These are phyloP conservation scores for Drosophila pseudotalamancana DNA, from an alignment of 2,888 invertebrate genomes.

Conservation along the genomic window DNA sequence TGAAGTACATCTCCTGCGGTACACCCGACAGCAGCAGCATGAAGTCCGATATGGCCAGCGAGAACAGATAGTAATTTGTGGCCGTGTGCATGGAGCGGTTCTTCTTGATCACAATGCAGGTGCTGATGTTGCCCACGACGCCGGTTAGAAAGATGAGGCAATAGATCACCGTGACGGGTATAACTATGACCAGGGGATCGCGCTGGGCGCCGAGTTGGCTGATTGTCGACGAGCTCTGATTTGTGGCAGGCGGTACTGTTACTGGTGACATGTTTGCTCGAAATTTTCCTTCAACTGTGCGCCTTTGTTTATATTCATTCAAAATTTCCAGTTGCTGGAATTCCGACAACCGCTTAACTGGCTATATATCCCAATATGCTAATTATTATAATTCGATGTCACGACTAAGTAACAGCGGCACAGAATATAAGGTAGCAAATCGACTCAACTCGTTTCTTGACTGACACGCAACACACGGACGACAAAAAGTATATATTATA, in stretches of 20 bases:
- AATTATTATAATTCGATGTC: constrained; percentile 78
- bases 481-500: too few species aligned
- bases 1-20: constrained; percentile 92
- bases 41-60: constrained; percentile 93
- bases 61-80: constrained; percentile 93
- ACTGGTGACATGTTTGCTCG: constrained; percentile 27
- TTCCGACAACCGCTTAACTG: constrained; percentile 49
- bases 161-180: constrained; percentile 91
- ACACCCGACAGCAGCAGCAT: constrained; percentile 88
- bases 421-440: constrained; percentile 16
- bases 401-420: constrained; percentile 47
- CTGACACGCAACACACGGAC: constrained; percentile 68
- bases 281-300: constrained; percentile 36
- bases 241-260: constrained; percentile 25
- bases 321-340: constrained; percentile 70
- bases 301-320: constrained; percentile 41
- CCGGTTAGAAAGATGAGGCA: constrained; percentile 91
- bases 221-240: constrained; percentile 33
- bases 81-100: constrained; percentile 94
- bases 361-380: constrained; percentile 63
- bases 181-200: constrained; percentile 87
- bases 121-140: constrained; percentile 91
- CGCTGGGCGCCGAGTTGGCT: constrained; percentile 85
- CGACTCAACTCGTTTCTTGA: constrained; percentile 39
- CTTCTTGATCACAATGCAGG: constrained; percentile 92